A percentile compares a stretch with the other conserved stretches of the same genome.
phyloP scores from a whole-genome alignment of 37 sponge, comb jelly and placozoan genomes.

The Spongia lamella region DNA sequence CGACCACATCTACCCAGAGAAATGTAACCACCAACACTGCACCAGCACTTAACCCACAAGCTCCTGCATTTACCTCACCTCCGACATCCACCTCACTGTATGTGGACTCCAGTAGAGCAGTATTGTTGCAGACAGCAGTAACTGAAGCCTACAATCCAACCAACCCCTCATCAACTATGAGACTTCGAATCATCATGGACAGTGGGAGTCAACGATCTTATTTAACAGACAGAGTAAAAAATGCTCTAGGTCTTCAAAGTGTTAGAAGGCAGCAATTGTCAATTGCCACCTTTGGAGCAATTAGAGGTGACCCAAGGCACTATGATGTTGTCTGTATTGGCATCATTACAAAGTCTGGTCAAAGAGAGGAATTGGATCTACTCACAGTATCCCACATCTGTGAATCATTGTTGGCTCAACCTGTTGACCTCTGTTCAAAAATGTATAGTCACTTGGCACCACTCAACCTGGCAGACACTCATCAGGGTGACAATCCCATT shows the following conservation, averaged over 20 bases:
- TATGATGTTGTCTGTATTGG: conserved; percentile 24
- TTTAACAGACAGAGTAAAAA: not conserved
- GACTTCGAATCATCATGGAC: conserved; percentile 1
- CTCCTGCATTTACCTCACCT: conserved; percentile 2
- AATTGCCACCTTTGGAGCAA: conserved; percentile 26
- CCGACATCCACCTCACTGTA: not conserved
- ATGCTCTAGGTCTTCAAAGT: not conserved
- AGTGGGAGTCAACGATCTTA: conserved; percentile 23
- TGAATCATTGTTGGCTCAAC: conserved; percentile 23
- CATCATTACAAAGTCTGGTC: conserved; percentile 3
- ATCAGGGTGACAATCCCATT: too few relatives aligned
- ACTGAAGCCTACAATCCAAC: conserved; percentile 4
- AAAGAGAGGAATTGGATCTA: not conserved
- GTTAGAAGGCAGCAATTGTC: not conserved
- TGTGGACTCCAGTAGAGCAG: not conserved
- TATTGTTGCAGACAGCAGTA: conserved; percentile 36
- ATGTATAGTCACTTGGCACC: conserved; percentile 1
- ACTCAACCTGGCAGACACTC: conserved; percentile 27
- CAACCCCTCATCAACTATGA: not conserved
- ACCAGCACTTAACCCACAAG: not conserved
- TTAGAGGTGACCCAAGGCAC: not conserved
- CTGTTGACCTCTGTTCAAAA: conserved; percentile 4
- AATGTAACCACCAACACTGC: not conserved
- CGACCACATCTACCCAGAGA: not conserved
- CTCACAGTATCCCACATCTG: conserved; percentile 32